phyloP scores from a whole-genome alignment of 2,797 vertebrate genomes.

The Acanthurus leucopareius region DNA sequence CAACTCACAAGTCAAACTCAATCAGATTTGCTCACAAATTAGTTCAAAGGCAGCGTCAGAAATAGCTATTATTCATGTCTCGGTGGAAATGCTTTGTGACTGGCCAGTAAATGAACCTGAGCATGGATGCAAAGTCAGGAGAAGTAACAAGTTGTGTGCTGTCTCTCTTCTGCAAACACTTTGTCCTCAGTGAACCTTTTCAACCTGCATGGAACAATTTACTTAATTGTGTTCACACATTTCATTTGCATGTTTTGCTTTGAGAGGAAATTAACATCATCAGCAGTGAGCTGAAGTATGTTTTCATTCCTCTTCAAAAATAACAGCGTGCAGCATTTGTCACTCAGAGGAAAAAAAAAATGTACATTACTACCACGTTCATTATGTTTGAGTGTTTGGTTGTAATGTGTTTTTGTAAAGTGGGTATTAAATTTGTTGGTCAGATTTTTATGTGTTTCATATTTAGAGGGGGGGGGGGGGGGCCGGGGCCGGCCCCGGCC shows the following conservation, averaged over 20 bases:
- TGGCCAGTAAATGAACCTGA: conserved; percentile 52
- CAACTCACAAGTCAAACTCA: conserved; percentile 16
- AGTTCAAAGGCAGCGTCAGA: conserved; percentile 29
- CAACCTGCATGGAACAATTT: conserved; percentile 73
- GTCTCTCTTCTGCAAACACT: conserved; percentile 64
- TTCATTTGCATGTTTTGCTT: conserved; percentile 85
- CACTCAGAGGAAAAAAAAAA: conserved; percentile 67
- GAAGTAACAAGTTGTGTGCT: conserved; percentile 73
- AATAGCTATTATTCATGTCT: conserved; percentile 41
- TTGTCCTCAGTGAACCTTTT: conserved; percentile 67
- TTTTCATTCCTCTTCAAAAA: conserved; percentile 85
- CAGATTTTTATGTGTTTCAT: conserved; percentile 54
- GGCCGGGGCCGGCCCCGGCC: no score
- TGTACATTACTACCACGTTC: conserved; percentile 77
- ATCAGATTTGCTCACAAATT: conserved; percentile 46
- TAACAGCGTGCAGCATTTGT: conserved; percentile 76
- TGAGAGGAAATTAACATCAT: conserved; percentile 84
- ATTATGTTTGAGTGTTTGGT: conserved; percentile 83
- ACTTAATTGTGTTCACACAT: conserved; percentile 77
- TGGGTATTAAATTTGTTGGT: conserved; percentile 72
- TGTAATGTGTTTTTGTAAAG: conserved; percentile 80
- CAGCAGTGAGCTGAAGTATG: conserved; percentile 83
- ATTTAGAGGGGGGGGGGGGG: no score
- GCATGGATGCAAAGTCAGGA: conserved; percentile 60
- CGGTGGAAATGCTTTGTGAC: conserved; percentile 53